Base-by-base conservation (phyloP, 1,140 invertebrate genomes). In the Sycophila sp. region DNA sequence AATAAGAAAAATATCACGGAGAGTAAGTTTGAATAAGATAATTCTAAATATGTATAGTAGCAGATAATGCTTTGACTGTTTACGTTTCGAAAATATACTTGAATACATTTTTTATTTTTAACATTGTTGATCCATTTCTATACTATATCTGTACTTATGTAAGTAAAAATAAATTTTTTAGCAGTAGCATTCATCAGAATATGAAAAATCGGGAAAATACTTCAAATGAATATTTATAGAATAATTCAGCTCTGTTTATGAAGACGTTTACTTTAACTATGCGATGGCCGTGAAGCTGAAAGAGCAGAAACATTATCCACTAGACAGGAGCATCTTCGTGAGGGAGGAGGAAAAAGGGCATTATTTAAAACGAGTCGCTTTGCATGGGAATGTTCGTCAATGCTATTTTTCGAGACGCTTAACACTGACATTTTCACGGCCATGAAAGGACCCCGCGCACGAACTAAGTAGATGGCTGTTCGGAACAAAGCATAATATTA, bases 311-410 rank as follows among this genome's bases (percentile, higher is more conserved):
- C n/a, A 58, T 36, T 58, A 40, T 36, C n/a, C 38, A 15, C 7
- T 13, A 55, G 8, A 19, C 10, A 8, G 34, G 24, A 30, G 38
- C n/a, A 47, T 22, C 19, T 17, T 40, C 24, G 32, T 38, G 40
- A 59, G 19, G 11, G 24, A 62, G 38, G 59, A 26, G 3, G 55
- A 40, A 55, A 62, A 30, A 47, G 30, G 7, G 40, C 38, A 47
- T 62, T 62, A 62, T 62, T 62, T 62, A 62, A 62, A 40, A 62
- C n/a, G 59, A 40, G 24, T 24, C 30, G 13, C 59, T 62, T 62
- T 62, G 59, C 40, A 62, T 62, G 40, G 59, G n/a, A 62, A 62
- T 62, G 38, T 62, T 62, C 38, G 59, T 45, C 59, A 62, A 62
- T 45, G 40, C 13, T 24, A 45, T 62, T 45, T 62, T 62, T 62